Percentiles rank a stretch among this genome's conserved stretches.
Conservation (phyloP, 2,797 vertebrate species). For the Clarias platycephalus region DNA sequence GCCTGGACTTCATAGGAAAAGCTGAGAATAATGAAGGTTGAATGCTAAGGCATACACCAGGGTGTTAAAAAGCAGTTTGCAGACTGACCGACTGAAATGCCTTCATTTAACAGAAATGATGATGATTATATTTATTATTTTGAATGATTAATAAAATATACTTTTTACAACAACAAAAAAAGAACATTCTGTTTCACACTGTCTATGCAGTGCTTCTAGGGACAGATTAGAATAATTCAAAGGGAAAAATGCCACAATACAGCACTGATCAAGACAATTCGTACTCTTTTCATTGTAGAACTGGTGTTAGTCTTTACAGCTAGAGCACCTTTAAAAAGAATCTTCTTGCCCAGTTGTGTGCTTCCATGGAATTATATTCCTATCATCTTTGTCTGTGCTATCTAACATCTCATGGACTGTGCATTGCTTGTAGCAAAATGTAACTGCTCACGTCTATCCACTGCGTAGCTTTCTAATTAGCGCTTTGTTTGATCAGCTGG, state of each 20-base stretch:
- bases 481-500: conserved; percentile 31
- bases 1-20: conserved; percentile 15
- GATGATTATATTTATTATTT: not conserved
- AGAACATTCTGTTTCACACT: not conserved
- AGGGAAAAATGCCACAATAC: not conserved
- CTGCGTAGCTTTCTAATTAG: conserved; percentile 15
- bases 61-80: conserved; percentile 5
- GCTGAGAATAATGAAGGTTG: conserved; percentile 22
- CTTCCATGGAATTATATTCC: not conserved
- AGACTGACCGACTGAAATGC: not conserved
- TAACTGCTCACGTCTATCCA: conserved; percentile 25
- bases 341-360: not conserved
- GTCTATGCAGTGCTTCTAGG: not conserved
- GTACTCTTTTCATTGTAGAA: not conserved
- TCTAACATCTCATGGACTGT: not conserved
- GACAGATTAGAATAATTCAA: not conserved
- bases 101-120: not conserved
- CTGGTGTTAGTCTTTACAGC: not conserved
- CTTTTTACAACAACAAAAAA: not conserved
- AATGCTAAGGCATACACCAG: not conserved
- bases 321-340: not conserved
- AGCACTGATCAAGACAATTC: not conserved
- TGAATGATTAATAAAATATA: not conserved
- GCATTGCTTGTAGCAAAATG: conserved; percentile 16
- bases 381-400: conserved; percentile 1